Conservation (phyloP, 2,888 invertebrate species). For the Invenusta paracnida region DNA sequence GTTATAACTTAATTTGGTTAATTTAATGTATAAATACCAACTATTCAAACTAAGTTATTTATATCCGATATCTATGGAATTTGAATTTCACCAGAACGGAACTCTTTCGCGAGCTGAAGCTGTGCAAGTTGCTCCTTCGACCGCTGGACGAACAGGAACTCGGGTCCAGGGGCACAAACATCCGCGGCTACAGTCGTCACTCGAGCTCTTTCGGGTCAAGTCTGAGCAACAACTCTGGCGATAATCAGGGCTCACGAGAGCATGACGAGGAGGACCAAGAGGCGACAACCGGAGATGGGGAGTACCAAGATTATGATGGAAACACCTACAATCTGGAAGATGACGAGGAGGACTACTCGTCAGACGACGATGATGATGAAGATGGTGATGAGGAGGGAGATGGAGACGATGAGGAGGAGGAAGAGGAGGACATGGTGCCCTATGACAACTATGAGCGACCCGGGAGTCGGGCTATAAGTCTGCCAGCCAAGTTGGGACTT, state of each 20-base stretch:
- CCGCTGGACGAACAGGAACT: slow-evolving; percentile 55
- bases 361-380: slow-evolving; percentile 51
- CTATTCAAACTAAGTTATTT: no score
- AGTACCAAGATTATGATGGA: neutral
- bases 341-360: slow-evolving; percentile 46
- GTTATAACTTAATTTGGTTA: no score
- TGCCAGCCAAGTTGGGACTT: slow-evolving; percentile 52
- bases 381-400: slow-evolving; percentile 50
- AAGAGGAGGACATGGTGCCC: slow-evolving; percentile 43
- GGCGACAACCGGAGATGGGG: neutral
- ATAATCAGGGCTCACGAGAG: neutral
- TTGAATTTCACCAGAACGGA: no score
- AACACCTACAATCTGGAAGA: slow-evolving; percentile 7
- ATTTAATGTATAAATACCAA: no score
- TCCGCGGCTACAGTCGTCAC: slow-evolving; percentile 56
- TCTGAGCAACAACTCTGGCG: slow-evolving; percentile 55
- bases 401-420: slow-evolving; percentile 50
- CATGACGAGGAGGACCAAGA: neutral
- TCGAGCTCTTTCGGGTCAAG: slow-evolving; percentile 52
- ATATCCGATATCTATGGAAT: no score
- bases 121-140: slow-evolving; percentile 57
- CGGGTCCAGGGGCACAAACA: slow-evolving; percentile 49
- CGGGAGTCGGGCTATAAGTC: slow-evolving; percentile 56
- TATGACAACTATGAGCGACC: slow-evolving; percentile 56
- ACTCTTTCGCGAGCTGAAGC: slow-evolving; percentile 58